Conservation (phyloP, 2,113 vertebrate species). For the Centropus unirufus region DNA sequence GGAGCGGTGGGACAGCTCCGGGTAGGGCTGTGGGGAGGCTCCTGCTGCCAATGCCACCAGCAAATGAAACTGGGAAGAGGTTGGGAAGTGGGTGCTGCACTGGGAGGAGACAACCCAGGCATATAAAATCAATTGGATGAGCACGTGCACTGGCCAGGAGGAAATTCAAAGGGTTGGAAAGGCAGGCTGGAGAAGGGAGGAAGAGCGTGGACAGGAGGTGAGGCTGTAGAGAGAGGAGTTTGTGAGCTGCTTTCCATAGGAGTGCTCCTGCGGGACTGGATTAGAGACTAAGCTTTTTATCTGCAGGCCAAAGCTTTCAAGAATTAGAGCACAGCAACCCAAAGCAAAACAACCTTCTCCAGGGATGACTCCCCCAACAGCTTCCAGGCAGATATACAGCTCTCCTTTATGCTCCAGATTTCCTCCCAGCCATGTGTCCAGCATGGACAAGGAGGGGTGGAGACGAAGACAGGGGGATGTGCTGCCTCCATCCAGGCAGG, state of each 20-base stretch:
- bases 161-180: neutral
- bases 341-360: slow-evolving; percentile 5
- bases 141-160: neutral
- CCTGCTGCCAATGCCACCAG: too few species aligned
- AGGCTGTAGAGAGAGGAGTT: neutral
- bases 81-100: neutral
- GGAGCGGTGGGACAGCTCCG: neutral
- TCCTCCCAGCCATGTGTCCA: slow-evolving; percentile 1
- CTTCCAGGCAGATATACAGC: slow-evolving; percentile 45
- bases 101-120: neutral
- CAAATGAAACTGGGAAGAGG: neutral
- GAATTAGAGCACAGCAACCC: slow-evolving; percentile 35
- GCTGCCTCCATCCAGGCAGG: neutral
- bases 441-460: neutral
- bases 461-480: neutral
- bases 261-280: neutral
- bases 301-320: slow-evolving; percentile 43
- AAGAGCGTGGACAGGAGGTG: neutral
- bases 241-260: neutral
- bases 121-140: neutral
- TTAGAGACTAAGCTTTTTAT: slow-evolving; percentile 57
- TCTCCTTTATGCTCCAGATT: neutral
- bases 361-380: slow-evolving; percentile 11
- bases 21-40: neutral
- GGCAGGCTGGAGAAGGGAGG: neutral